Percentiles rank a stretch among this genome's conserved stretches.
phyloP scores from a whole-genome alignment of 2,797 vertebrate genomes.

The Emys orbicularis region DNA sequence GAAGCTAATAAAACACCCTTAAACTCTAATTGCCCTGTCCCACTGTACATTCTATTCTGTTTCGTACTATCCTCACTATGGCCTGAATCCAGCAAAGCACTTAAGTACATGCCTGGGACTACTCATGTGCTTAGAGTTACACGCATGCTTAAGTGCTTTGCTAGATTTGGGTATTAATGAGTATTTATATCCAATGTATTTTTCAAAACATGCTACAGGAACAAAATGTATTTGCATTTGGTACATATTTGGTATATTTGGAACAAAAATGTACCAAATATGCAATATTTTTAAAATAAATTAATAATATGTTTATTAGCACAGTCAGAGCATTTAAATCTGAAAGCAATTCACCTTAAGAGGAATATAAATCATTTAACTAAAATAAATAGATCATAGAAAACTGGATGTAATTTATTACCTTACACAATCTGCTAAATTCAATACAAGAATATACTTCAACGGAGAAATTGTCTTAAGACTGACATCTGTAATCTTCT shows the following conservation, averaged over 20 bases:
- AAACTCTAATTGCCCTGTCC: not conserved
- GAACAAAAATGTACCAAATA: not conserved
- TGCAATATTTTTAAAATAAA: not conserved
- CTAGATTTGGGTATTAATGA: not conserved
- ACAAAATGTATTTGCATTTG: not conserved
- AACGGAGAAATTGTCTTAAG: constrained; percentile 81
- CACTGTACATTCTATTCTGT: not conserved
- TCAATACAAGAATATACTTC: constrained; percentile 80
- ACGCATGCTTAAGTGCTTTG: not conserved
- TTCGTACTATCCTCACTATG: not conserved
- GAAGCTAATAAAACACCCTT: not conserved
- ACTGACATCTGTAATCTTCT: constrained; percentile 81
- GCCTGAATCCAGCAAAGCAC: not conserved
- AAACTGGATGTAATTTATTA: constrained; percentile 60
- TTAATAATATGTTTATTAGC: not conserved
- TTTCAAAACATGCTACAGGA: not conserved
- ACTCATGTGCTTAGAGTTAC: not conserved
- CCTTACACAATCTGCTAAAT: constrained; percentile 86
- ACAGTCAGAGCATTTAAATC: not conserved
- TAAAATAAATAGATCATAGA: constrained; percentile 1
- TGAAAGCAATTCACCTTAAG: not conserved
- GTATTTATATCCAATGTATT: not conserved
- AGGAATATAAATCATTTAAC: not conserved
- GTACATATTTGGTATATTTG: no score
- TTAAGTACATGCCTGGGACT: not conserved